phyloP scores from a whole-genome alignment of 2,113 vertebrate species.

The Baryphthengus martii region DNA sequence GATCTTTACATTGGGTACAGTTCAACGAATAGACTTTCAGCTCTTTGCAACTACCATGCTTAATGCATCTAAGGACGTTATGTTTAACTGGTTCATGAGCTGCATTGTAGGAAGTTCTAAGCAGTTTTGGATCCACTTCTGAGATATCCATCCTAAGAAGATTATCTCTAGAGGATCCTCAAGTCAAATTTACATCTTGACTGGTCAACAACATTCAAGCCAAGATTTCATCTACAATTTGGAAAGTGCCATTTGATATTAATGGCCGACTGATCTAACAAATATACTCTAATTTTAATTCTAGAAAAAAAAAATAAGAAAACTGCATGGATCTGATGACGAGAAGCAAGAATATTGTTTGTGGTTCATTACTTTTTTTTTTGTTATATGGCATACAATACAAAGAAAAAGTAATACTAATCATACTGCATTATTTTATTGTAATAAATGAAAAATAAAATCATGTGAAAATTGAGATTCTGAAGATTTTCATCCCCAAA shows the following conservation, averaged over 20 bases:
- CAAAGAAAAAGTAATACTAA: not conserved
- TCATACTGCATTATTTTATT: not conserved
- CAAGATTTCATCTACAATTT: not conserved
- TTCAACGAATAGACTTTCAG: not conserved
- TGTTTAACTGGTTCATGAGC: not conserved
- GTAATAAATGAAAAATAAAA: not conserved
- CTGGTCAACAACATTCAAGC: not conserved
- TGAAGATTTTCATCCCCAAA: not conserved
- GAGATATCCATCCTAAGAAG: not conserved
- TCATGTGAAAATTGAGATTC: accelerated
- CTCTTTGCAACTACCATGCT: not conserved
- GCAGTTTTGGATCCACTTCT: not conserved
- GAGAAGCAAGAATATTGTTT: not conserved
- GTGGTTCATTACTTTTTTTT: not conserved
- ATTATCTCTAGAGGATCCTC: not conserved
- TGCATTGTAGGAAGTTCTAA: not conserved
- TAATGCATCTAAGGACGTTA: not conserved
- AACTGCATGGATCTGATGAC: not conserved
- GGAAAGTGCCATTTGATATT: not conserved
- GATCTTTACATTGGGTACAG: not conserved
- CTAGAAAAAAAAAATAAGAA: not conserved
- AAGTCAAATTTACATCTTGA: not conserved
- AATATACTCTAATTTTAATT: not conserved
- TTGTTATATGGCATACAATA: not conserved
- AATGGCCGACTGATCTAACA: not conserved